Conservation (phyloP, 2,113 vertebrate species). For the Rhinolophus sinicus region DNA sequence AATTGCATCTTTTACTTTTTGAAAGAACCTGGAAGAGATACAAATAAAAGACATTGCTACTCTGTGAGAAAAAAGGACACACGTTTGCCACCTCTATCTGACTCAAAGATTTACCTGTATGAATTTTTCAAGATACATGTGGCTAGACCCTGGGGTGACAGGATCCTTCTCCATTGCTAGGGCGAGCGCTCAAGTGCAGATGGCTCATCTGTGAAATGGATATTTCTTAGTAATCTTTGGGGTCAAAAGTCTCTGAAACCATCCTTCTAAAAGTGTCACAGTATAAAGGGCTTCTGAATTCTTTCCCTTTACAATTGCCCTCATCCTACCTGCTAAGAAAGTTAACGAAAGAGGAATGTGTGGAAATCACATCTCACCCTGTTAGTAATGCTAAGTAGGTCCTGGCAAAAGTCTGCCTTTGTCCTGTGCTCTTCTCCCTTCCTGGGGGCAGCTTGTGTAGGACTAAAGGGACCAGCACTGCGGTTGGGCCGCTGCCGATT, state of each 20-base stretch:
- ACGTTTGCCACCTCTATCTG: neutral
- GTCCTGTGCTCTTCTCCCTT: neutral
- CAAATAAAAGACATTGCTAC: conserved; percentile 74
- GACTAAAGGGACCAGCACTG: neutral
- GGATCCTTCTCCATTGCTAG: neutral
- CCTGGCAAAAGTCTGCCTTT: neutral
- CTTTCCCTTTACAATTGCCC: neutral
- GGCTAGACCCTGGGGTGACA: neutral
- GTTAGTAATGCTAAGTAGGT: neutral
- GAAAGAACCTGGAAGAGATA: conserved; percentile 78
- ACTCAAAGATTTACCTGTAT: neutral
- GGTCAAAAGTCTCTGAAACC: neutral
- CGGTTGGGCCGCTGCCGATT: neutral
- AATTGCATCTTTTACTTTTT: conserved; percentile 76
- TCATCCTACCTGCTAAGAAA: neutral
- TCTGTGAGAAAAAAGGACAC: conserved; percentile 62
- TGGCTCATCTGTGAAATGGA: neutral
- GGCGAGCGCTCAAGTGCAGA: neutral
- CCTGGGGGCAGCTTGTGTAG: neutral
- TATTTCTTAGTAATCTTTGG: neutral
- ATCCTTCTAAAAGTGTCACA: neutral
- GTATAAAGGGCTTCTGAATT: neutral
- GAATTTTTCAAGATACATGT: neutral
- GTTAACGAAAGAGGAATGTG: neutral
- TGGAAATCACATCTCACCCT: neutral